These are phyloP conservation scores for Eurytoma californica DNA, from an alignment of 2,888 invertebrate genomes.

Conservation along the genomic window DNA sequence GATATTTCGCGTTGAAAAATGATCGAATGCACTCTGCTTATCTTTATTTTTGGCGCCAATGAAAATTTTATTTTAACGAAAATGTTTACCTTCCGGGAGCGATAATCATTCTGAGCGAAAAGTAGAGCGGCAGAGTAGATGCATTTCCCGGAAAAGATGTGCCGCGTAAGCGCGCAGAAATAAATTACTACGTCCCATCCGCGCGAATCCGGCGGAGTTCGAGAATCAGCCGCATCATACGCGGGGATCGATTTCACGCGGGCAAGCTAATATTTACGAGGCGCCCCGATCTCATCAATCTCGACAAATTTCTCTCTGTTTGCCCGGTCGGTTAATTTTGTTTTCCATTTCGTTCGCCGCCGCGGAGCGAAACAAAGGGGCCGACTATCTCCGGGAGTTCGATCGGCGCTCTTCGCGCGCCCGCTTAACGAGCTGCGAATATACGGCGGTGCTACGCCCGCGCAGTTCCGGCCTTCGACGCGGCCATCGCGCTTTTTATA, in stretches of 20 bases:
- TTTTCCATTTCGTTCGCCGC: neutral
- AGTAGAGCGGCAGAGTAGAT: too few species aligned
- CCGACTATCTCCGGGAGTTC: neutral
- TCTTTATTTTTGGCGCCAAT: too few species aligned
- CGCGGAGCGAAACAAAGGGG: neutral
- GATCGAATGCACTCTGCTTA: too few species aligned
- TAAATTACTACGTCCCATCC: too few species aligned
- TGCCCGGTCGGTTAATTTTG: conserved; percentile 23
- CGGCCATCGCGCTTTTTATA: conserved; percentile 20
- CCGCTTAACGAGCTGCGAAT: conserved; percentile 16
- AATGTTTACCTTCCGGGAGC: too few species aligned
- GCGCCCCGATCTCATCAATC: neutral
- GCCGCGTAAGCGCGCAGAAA: too few species aligned
- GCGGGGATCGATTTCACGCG: neutral
- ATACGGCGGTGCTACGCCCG: conserved; percentile 33
- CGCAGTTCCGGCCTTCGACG: conserved; percentile 4
- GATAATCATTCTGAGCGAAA: too few species aligned
- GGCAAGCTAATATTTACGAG: neutral
- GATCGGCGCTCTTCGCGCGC: neutral
- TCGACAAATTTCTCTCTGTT: conserved; percentile 6
- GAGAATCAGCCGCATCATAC: neutral
- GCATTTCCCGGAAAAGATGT: too few species aligned
- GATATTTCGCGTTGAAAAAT: too few species aligned
- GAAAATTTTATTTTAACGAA: too few species aligned
- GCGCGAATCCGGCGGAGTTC: neutral